Conservation (phyloP, 2,113 vertebrate species). For the Pan troglodytes region NHGRI_mPanTro3-v2.1_pri NC_072401.2:111070001-111070500, state of each 20-base stretch:
- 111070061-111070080: neutral
- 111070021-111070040: neutral
- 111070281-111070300: neutral
- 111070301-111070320: neutral
- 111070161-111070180: neutral
- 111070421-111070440: neutral
- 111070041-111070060: neutral
- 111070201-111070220: neutral
- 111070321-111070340: neutral
- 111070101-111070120: neutral
- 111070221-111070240: neutral
- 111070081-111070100: neutral
- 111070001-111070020: neutral
- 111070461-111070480: neutral
- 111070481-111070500: neutral
- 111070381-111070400: neutral
- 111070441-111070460: neutral
- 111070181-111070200: neutral
- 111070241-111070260: neutral
- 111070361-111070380: neutral
- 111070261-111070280: conserved; percentile 7
- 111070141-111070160: neutral
- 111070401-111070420: neutral
- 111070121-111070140: conserved; percentile 11
- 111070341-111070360: conserved; percentile 19